Evolutionary conservation across 2,113 vertebrate species (phyloP), one percentile per base, ranked within the genome.

Genomic region (Nycticorax nycticorax): DNA sequence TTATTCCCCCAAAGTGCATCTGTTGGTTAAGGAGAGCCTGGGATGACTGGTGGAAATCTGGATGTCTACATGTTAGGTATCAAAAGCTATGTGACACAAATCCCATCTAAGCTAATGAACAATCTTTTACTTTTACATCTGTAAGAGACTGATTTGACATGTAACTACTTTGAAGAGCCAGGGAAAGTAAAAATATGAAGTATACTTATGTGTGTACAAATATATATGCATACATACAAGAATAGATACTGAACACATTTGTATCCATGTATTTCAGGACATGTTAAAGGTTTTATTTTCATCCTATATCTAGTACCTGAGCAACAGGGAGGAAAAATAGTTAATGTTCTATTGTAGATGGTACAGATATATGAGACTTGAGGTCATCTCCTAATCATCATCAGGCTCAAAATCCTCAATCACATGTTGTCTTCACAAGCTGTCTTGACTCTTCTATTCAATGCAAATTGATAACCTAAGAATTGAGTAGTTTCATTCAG

Each of bases 41-140:
- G 23, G 30, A n/a, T 53, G 33, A 47, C 5, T 47, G 17, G 12
- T 30, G 27, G 10, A 57, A 22, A 22, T 43, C 37, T 39, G 12
- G 35, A 63, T 30, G 28, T 50, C 47, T 50, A 33, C 20, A 13
- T 4, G 27, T 39, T 26, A 27, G 2, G 9, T 27, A n/a, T 27
- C 20, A 68, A 63, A 63, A 82, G 5, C 26, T 37, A 3, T 37
- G 15, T 35, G 59, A 52, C 69, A 47, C 0, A 0, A 68, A 73
- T 63, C 20, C 35, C 12, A 32, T 21, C 8, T 68, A 86, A 81
- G 30, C 1, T 80, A 63, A 74, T 10, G 39, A n/a, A 13, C 35
- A 4, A 4, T 6, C 39, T 6, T 60, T 82, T 52, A 26, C 33
- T 73, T 77, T 59, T 35, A 43, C 0, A 0, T 8, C 24, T 66